Percentiles rank a stretch among this genome's conserved stretches.
phyloP scores from a whole-genome alignment of 2,797 vertebrate genomes.

The Pangasius sanitwongsei region DNA sequence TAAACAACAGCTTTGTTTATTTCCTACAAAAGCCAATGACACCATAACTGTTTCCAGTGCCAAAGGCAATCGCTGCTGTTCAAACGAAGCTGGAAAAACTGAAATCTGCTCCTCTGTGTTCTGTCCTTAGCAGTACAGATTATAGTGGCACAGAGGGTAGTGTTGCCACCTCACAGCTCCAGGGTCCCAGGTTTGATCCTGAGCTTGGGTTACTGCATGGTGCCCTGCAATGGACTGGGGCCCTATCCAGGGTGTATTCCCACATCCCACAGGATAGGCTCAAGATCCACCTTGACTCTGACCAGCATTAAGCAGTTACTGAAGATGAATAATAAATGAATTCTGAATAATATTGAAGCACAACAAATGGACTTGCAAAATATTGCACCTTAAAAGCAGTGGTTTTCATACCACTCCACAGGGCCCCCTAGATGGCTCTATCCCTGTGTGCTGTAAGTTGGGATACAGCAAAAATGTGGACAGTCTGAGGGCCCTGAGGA shows the following conservation, averaged over 20 bases:
- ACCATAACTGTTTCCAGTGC: slow-evolving; percentile 7
- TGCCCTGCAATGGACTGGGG: not conserved
- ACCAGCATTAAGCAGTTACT: not conserved
- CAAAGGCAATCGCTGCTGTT: not conserved
- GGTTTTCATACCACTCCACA: not conserved
- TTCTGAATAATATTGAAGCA: not conserved
- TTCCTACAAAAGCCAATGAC: slow-evolving; percentile 32
- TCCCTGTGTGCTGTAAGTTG: not conserved
- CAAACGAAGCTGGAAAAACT: not conserved
- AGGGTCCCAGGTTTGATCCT: not conserved
- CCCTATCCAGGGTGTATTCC: not conserved
- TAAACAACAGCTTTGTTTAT: slow-evolving; percentile 29
- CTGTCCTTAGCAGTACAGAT: not conserved
- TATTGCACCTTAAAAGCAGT: not conserved
- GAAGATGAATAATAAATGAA: not conserved
- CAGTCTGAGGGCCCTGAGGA: not conserved
- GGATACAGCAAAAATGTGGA: not conserved
- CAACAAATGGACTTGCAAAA: not conserved
- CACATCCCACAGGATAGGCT: not conserved
- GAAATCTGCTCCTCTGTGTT: not conserved
- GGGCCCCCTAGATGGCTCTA: not conserved
- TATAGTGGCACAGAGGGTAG: not conserved
- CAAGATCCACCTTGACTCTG: not conserved
- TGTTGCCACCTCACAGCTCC: not conserved
- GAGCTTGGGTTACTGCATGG: not conserved